Percentiles rank a stretch among this genome's conserved stretches.
Evolutionary conservation across 2,888 invertebrate species (phyloP).

Genomic region (Nemurella pictetii): DNA sequence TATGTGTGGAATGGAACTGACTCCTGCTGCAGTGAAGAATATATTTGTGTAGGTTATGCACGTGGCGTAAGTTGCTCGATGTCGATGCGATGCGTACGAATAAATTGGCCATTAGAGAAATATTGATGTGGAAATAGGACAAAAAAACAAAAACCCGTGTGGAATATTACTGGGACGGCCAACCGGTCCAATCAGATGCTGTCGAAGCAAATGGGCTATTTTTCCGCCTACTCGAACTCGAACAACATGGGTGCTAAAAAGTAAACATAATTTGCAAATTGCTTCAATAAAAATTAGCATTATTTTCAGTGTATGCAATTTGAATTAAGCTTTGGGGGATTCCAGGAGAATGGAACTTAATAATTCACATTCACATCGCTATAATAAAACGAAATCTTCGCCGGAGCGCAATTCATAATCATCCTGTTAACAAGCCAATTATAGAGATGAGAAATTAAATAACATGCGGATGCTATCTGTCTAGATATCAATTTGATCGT

Average conservation of each 20-base stretch:
- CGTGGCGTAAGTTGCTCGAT: too few relatives aligned
- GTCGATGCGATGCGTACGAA: neutral
- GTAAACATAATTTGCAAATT: neutral
- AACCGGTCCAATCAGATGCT: neutral
- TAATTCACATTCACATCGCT: neutral
- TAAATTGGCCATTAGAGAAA: neutral
- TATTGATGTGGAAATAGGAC: neutral
- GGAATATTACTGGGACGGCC: neutral
- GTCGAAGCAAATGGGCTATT: neutral
- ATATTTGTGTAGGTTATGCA: too few relatives aligned
- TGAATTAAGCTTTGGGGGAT: neutral
- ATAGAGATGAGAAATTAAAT: slow-evolving; percentile 9
- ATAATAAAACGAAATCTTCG: neutral
- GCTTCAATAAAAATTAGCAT: neutral
- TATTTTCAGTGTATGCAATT: neutral
- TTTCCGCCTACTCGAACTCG: neutral
- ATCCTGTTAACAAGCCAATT: neutral
- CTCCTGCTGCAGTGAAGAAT: too few relatives aligned
- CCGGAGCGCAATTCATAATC: neutral
- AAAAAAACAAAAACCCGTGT: neutral
- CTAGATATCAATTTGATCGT: slow-evolving; percentile 23
- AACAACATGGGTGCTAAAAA: neutral
- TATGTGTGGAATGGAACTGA: too few relatives aligned
- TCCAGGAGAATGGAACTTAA: neutral
- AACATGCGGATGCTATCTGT: neutral